These are phyloP conservation scores for Numenius phaeopus DNA, from an alignment of 2,797 vertebrate species.

Conservation along the genomic window DNA sequence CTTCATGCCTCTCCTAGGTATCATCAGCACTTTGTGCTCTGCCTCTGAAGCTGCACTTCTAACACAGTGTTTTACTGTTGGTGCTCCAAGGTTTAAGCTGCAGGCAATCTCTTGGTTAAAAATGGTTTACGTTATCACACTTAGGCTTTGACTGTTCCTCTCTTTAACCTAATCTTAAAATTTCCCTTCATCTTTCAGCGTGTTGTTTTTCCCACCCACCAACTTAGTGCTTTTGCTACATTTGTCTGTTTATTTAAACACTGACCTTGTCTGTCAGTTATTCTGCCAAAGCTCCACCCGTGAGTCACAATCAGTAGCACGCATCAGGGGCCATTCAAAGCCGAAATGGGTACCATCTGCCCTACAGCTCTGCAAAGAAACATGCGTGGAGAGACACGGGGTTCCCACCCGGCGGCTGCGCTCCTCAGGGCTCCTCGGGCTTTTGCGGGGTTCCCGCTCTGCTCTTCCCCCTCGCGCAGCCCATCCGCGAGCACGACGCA, in stretches of 20 bases:
- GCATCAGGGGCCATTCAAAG: not conserved
- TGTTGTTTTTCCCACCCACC: not conserved
- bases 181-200: not conserved
- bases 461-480: not conserved
- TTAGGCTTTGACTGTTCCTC: not conserved
- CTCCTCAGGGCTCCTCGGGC: not conserved
- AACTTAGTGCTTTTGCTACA: not conserved
- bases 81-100: not conserved
- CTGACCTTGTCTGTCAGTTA: not conserved
- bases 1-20: not conserved
- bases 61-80: not conserved
- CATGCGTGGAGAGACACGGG: not conserved
- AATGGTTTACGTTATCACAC: not conserved
- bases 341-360: not conserved
- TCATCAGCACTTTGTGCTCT: not conserved
- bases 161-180: not conserved
- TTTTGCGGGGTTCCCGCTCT: not conserved
- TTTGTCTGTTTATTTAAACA: not conserved
- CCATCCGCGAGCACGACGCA: rapidly evolving
- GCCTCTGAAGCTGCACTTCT: not conserved
- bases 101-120: not conserved
- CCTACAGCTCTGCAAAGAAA: not conserved
- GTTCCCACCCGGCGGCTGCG: not conserved
- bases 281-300: not conserved
- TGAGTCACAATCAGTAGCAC: not conserved